Conservation (phyloP, 2,113 vertebrate genomes). For the Phrynosoma blainvillii region DNA sequence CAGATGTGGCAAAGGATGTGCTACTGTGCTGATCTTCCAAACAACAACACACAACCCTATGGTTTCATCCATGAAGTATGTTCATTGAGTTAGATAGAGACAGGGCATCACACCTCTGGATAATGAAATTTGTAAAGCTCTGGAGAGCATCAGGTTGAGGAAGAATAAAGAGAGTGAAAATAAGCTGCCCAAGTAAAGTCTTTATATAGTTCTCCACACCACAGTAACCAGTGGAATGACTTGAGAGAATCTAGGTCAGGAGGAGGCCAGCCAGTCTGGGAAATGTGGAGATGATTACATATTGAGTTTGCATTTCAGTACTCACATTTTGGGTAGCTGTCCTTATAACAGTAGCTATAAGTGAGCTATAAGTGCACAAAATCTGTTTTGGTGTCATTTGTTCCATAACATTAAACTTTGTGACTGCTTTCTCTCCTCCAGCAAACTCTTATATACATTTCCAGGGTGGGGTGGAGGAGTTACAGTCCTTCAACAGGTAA, state of each 20-base stretch:
- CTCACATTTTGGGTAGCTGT: not conserved
- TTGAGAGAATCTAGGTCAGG: not conserved
- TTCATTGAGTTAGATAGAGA: no score
- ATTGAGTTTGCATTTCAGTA: not conserved
- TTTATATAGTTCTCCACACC: not conserved
- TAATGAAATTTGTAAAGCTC: no score
- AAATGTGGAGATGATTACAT: not conserved
- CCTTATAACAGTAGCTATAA: not conserved
- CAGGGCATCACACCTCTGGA: no score
- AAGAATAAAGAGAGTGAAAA: not conserved
- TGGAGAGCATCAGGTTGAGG: no score
- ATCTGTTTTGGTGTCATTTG: not conserved
- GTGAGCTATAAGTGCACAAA: not conserved
- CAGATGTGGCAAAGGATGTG: no score
- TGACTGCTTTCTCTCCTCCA: constrained; percentile 64
- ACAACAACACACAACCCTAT: no score
- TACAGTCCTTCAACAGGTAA: constrained; percentile 87
- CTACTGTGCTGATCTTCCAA: no score
- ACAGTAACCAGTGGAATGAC: not conserved
- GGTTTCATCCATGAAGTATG: no score
- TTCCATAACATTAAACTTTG: not conserved
- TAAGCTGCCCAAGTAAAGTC: not conserved
- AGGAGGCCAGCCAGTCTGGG: no score
- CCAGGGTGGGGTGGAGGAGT: constrained; percentile 87
- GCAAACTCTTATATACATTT: constrained; percentile 91